A percentile compares a stretch with the other conserved stretches of the same genome.
phyloP scores from a whole-genome alignment of 2,888 invertebrate genomes.

The Cotesia congregata region DNA sequence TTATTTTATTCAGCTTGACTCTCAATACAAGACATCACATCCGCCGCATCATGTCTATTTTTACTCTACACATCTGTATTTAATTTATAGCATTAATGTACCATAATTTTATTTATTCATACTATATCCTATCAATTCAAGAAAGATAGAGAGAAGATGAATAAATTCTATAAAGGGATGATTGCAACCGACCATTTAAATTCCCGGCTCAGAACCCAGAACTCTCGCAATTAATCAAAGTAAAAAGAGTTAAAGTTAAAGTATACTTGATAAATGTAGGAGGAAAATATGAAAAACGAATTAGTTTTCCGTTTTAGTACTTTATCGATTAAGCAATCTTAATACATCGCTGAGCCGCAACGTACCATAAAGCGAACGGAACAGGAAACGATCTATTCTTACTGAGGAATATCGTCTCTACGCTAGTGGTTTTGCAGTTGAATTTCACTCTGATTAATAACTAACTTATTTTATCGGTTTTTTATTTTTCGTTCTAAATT shows the following conservation, averaged over 20 bases:
- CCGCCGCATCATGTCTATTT: not conserved
- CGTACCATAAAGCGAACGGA: constrained; percentile 70
- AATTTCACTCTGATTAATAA: constrained; percentile 69
- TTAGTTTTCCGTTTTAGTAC: constrained; percentile 60
- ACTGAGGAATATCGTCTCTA: constrained; percentile 69
- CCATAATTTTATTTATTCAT: not conserved
- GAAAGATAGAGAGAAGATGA: no score
- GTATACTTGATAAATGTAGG: constrained; percentile 1
- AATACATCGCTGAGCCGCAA: constrained; percentile 71
- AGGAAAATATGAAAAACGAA: constrained; percentile 55
- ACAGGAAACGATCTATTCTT: constrained; percentile 70
- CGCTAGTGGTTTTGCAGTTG: constrained; percentile 58
- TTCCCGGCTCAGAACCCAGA: not conserved
- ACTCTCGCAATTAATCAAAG: not conserved
- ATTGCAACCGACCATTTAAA: constrained; percentile 1
- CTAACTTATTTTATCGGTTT: constrained; percentile 32
- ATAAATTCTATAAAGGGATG: no score
- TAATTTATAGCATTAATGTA: not conserved
- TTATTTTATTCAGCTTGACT: not conserved
- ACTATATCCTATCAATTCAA: no score
- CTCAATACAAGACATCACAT: constrained; percentile 1
- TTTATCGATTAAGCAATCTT: constrained; percentile 71
- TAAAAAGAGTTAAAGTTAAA: constrained; percentile 30
- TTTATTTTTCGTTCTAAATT: constrained; percentile 46
- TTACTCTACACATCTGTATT: not conserved